Evolutionary conservation across 2,797 vertebrate genomes (phyloP).

Genomic region (Peromyscus attwateri): DNA sequence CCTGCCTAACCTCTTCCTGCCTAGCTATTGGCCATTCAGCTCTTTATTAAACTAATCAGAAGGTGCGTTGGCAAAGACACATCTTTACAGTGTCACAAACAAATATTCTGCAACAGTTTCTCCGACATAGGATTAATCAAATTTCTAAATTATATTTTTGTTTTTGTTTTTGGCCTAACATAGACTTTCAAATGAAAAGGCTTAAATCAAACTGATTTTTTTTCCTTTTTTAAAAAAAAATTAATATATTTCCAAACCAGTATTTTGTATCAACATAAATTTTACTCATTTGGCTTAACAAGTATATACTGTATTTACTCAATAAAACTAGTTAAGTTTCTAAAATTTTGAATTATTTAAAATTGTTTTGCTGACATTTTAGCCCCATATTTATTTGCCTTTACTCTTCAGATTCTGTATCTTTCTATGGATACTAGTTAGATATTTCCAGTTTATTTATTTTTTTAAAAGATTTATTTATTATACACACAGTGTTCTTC

Average conservation of each 20-base stretch:
- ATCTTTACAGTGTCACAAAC: too few species aligned
- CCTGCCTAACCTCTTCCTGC: too few species aligned
- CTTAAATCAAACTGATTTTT: conserved; percentile 28
- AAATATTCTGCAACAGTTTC: not conserved
- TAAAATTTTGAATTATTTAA: conserved; percentile 45
- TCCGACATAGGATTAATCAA: conserved; percentile 23
- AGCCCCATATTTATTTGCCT: conserved; percentile 38
- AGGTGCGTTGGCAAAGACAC: too few species aligned
- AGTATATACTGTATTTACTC: conserved; percentile 45
- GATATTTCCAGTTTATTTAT: conserved; percentile 22
- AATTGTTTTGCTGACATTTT: conserved; percentile 49
- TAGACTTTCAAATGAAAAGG: conserved; percentile 45
- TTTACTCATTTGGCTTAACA: conserved; percentile 33
- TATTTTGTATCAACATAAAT: conserved; percentile 19
- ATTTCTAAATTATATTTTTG: not conserved
- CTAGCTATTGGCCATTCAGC: too few species aligned
- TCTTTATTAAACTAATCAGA: too few species aligned
- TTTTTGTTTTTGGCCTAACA: not conserved
- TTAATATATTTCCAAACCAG: not conserved
- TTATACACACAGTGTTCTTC: too few species aligned
- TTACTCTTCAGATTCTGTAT: conserved; percentile 53
- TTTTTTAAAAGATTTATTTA: too few species aligned
- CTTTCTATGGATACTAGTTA: not conserved
- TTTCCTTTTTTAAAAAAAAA: not conserved
- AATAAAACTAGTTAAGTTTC: conserved; percentile 45